Evolutionary conservation across 2,888 invertebrate species (phyloP).

Genomic region (Drosophila rubida): DNA sequence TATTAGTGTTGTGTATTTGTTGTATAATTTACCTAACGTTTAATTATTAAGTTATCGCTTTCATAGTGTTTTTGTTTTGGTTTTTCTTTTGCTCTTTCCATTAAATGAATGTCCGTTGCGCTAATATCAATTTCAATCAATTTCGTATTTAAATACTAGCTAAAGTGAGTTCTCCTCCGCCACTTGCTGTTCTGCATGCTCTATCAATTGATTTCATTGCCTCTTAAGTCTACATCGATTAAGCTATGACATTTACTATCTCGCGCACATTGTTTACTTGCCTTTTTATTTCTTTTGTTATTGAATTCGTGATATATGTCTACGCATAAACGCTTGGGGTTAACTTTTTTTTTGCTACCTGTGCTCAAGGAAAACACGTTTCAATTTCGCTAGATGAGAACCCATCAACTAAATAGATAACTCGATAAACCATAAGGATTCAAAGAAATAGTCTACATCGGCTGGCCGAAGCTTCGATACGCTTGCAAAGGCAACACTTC

Average conservation of each 20-base stretch:
- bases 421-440: neutral
- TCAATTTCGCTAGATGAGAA: conserved; percentile 17
- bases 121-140: conserved; percentile 74
- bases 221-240: conserved; percentile 6
- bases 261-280: neutral
- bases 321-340: conserved; percentile 27
- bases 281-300: neutral
- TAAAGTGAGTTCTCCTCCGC: conserved; percentile 26
- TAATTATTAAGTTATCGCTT: conserved; percentile 32
- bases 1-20: conserved; percentile 32
- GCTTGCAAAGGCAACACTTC: conserved; percentile 4
- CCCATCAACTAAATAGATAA: conserved; percentile 2
- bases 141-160: conserved; percentile 60
- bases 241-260: conserved; percentile 17
- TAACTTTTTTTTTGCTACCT: conserved; percentile 11
- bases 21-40: conserved; percentile 70
- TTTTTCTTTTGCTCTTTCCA: conserved; percentile 51
- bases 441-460: neutral
- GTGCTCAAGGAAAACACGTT: conserved; percentile 41
- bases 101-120: conserved; percentile 77
- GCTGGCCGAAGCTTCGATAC: conserved; percentile 44
- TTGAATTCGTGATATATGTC: conserved; percentile 22
- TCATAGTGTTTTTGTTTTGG: conserved; percentile 24
- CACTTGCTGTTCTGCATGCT: neutral
- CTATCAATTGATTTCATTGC: conserved; percentile 5